Evolutionary conservation across 1,140 invertebrate genomes (phyloP), one percentile per base, ranked within the genome.

Genomic region (Melitaea cinxia): DNA sequence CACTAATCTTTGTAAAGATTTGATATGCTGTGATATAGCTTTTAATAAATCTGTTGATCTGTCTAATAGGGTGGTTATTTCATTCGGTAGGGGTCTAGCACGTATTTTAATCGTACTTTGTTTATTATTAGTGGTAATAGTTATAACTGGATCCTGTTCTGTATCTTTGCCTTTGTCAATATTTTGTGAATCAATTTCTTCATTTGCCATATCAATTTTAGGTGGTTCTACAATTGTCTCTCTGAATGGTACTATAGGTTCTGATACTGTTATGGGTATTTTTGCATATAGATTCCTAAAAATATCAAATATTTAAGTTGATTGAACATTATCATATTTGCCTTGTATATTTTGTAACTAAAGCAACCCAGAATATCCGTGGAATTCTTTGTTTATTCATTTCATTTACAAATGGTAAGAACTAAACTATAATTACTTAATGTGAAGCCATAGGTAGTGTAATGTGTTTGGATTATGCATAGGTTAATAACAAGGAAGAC

Each of bases 201-300:
- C 97, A 85, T 98, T 98, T 0, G 97, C 95, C 96, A 97, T 96
- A 78, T 98, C 97, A 0, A 96, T 83, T 78, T 94, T 96, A 0
- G 97, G 96, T 12, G 95, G 94, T 28, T 93, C 92, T 0, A 99
- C 94, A 64, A 99, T 94, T 0, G 98, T 99, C 89, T 99, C 99
- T 72, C 97, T 92, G 73, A 99, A 98, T 10, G 98, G 96, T 2
- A 99, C 98, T 71, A 99, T 99, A 0, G 98, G 98, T 75, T 96
- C 94, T 0, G 98, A 99, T 0, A 97, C 97, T 70, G 95, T 95
- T 7, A 99, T 92, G 35, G 97, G 94, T 59, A 99, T 94, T 83
- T 97, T 97, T 0, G 97, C 97, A 91, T 97, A 98, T 72, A 94
- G 93, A 47, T 92, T 91, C 60, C 91, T 92, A 73, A 49, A 85